These are phyloP conservation scores for Fissipunctia ypsillon DNA, from an alignment of 2,888 invertebrate genomes.

Conservation along the genomic window DNA sequence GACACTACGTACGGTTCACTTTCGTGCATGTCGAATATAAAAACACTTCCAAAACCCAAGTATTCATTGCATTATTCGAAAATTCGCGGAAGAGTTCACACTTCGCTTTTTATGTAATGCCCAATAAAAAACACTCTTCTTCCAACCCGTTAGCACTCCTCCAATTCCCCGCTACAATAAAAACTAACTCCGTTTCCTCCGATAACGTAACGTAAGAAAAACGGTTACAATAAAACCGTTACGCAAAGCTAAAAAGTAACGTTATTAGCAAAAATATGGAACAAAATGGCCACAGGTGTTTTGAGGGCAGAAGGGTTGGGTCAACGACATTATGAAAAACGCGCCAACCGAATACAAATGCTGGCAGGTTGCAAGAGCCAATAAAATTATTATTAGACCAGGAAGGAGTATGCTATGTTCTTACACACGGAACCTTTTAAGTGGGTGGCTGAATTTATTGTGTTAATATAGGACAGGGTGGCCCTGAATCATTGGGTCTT, in stretches of 20 bases:
- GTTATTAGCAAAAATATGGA: conserved; percentile 41
- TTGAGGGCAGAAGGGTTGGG: conserved; percentile 34
- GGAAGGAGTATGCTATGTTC: conserved; percentile 22
- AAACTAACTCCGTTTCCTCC: conserved; percentile 42
- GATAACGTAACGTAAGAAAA: conserved; percentile 37
- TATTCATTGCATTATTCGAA: conserved; percentile 34
- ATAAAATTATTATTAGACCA: conserved; percentile 57
- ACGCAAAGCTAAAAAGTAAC: conserved; percentile 43
- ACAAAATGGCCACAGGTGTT: conserved; percentile 49
- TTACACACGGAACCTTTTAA: conserved; percentile 30
- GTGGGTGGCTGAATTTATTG: conserved; percentile 42
- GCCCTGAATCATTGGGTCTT: neutral
- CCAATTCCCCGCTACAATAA: conserved; percentile 50
- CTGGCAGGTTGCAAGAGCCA: conserved; percentile 34
- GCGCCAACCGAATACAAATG: conserved; percentile 56
- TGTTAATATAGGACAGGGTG: conserved; percentile 13
- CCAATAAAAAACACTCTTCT: conserved; percentile 47
- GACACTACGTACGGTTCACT: neutral
- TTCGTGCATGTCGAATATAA: neutral
- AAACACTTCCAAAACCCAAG: conserved; percentile 24
- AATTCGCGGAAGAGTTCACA: conserved; percentile 17
- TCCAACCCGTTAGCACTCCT: conserved; percentile 38
- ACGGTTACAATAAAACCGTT: conserved; percentile 44
- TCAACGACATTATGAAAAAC: conserved; percentile 45
- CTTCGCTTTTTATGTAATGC: conserved; percentile 33